Evolutionary conservation across 1,140 invertebrate genomes (phyloP).

Genomic region (Drosophila oshimai): DNA sequence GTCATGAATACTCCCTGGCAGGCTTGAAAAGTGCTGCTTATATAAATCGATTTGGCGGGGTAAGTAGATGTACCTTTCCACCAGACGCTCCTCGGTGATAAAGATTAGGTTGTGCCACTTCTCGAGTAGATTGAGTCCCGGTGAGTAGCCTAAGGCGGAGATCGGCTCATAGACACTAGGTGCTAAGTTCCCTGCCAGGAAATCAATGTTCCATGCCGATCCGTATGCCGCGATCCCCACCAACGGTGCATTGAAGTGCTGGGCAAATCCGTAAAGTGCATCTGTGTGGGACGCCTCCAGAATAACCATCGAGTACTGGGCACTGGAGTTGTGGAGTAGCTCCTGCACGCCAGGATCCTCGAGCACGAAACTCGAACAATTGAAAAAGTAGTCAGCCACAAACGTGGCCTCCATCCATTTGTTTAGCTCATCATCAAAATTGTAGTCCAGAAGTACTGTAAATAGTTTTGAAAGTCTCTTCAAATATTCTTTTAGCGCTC

Average conservation of each 20-base stretch:
- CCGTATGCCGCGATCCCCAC: slow-evolving; percentile 62
- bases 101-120: slow-evolving; percentile 78
- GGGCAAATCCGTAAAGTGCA: slow-evolving; percentile 60
- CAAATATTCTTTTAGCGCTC: no score
- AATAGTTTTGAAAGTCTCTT: no score
- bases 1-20: slow-evolving; percentile 42
- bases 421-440: neutral
- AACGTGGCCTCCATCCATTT: slow-evolving; percentile 49
- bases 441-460: slow-evolving; percentile 2
- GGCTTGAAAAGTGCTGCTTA: slow-evolving; percentile 67
- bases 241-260: slow-evolving; percentile 58
- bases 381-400: slow-evolving; percentile 20
- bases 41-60: slow-evolving; percentile 68
- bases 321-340: slow-evolving; percentile 31
- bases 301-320: slow-evolving; percentile 61
- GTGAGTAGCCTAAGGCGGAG: slow-evolving; percentile 51
- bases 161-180: slow-evolving; percentile 77
- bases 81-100: slow-evolving; percentile 48
- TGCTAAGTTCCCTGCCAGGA: slow-evolving; percentile 58
- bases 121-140: slow-evolving; percentile 76
- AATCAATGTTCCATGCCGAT: slow-evolving; percentile 61
- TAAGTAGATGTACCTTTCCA: slow-evolving; percentile 40
- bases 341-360: slow-evolving; percentile 43
- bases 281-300: slow-evolving; percentile 58
- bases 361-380: slow-evolving; percentile 35